Percentiles rank a stretch among this genome's conserved stretches.
Evolutionary conservation across 1,140 invertebrate species (phyloP).

Genomic region (Panagrolaimus sp.): DNA sequence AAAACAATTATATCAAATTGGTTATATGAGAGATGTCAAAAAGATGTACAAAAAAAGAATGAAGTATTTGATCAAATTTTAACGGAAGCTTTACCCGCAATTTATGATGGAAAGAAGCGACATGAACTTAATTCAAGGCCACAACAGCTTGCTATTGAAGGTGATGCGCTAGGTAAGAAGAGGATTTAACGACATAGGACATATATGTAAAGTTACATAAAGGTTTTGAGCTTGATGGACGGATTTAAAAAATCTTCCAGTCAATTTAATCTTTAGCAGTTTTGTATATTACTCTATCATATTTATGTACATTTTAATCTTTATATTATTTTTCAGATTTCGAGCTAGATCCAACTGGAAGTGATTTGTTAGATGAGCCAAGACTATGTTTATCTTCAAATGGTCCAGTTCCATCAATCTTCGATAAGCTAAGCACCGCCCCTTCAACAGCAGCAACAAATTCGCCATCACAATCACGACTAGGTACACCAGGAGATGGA

Average conservation of each 20-base stretch:
- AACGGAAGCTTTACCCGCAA: slow-evolving; percentile 42
- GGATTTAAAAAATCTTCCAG: too few species aligned
- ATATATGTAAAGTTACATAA: too few species aligned
- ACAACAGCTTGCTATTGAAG: slow-evolving; percentile 37
- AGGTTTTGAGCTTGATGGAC: too few species aligned
- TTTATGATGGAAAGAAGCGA: slow-evolving; percentile 32
- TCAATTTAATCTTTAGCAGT: background rate
- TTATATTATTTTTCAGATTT: slow-evolving; percentile 14
- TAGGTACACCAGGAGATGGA: background rate
- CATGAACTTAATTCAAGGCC: slow-evolving; percentile 22
- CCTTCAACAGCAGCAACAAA: background rate
- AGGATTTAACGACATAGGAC: too few species aligned
- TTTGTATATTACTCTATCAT: too few species aligned
- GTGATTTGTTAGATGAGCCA: slow-evolving; percentile 3
- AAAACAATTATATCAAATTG: slow-evolving; percentile 73
- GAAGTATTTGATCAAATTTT: slow-evolving; percentile 42
- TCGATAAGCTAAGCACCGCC: background rate
- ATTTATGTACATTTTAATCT: background rate
- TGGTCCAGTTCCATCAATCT: slow-evolving; percentile 1
- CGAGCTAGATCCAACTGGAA: slow-evolving; percentile 15
- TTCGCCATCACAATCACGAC: background rate
- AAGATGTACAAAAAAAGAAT: slow-evolving; percentile 38
- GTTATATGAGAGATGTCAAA: slow-evolving; percentile 23
- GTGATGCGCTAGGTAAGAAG: slow-evolving; percentile 25
- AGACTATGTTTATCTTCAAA: background rate